Conservation (phyloP, 2,113 vertebrate genomes). For the Dasyprocta punctata region DNA sequence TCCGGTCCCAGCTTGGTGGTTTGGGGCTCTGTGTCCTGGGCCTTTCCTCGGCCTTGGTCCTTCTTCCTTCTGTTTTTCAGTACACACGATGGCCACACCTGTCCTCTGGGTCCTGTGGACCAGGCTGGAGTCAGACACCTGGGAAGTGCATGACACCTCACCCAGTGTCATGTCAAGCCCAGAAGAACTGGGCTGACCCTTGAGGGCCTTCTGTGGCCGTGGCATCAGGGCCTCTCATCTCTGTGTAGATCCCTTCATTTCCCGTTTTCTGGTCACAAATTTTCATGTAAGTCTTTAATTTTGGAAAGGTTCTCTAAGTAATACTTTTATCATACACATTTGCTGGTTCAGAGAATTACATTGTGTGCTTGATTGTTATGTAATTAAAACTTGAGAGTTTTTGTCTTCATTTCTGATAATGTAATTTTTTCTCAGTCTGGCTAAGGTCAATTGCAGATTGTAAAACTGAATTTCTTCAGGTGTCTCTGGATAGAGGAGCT, state of each 20-base stretch:
- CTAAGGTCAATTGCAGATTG: not conserved
- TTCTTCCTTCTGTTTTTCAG: not conserved
- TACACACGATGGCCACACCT: too few species aligned
- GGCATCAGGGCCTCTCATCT: not conserved
- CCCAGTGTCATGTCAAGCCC: fast-evolving
- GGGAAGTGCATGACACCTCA: fast-evolving
- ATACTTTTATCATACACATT: not conserved
- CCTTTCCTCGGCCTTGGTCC: not conserved
- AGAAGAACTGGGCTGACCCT: not conserved
- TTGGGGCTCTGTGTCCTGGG: not conserved
- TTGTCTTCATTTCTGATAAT: not conserved
- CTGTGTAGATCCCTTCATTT: not conserved
- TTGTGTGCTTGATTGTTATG: not conserved
- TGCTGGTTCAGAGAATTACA: not conserved
- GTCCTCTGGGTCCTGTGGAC: not conserved
- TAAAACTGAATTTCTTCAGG: not conserved
- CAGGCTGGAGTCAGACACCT: not conserved
- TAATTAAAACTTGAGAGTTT: not conserved
- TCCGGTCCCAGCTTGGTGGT: not conserved
- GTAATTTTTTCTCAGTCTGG: not conserved
- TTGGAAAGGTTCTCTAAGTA: not conserved
- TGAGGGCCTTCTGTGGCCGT: not conserved
- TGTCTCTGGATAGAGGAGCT: not conserved
- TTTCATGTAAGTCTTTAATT: not conserved
- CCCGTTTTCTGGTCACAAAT: not conserved